These are phyloP conservation scores for Drosophila equinoxialis DNA, from an alignment of 1,140 invertebrate genomes.

Conservation along the genomic window DNA sequence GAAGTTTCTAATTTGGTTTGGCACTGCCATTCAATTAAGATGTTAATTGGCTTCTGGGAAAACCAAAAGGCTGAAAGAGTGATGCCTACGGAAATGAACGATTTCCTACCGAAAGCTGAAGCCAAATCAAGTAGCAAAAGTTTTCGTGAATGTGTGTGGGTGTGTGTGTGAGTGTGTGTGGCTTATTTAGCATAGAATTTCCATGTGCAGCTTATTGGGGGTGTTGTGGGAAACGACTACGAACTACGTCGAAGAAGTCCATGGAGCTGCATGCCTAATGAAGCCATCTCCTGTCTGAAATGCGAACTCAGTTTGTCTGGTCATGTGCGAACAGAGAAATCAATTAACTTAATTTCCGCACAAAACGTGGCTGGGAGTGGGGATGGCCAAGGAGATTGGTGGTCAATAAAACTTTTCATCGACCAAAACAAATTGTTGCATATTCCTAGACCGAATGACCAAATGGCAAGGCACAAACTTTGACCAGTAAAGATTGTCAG, in stretches of 20 bases:
- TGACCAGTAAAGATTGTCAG: constrained; percentile 28
- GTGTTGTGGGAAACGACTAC: not conserved
- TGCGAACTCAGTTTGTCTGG: constrained; percentile 56
- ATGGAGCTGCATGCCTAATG: constrained; percentile 77
- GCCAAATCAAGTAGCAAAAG: constrained; percentile 75
- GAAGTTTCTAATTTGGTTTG: constrained; percentile 35
- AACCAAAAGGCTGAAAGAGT: constrained; percentile 33
- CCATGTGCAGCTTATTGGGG: constrained; percentile 41
- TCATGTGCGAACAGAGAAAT: constrained; percentile 81
- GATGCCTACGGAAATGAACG: constrained; percentile 56
- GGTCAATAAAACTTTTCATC: constrained; percentile 77
- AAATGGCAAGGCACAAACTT: constrained; percentile 47
- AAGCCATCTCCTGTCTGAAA: constrained; percentile 53
- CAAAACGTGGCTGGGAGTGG: constrained; percentile 54
- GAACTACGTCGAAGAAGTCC: constrained; percentile 25
- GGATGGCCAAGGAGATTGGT: constrained; percentile 1
- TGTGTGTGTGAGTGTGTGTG: constrained; percentile 10
- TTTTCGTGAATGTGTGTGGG: constrained; percentile 33
- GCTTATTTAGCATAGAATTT: constrained; percentile 65
- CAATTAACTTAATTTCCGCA: constrained; percentile 83
- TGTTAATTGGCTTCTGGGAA: constrained; percentile 61
- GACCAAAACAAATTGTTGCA: constrained; percentile 58
- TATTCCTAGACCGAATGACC: constrained; percentile 39
- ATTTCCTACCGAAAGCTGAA: constrained; percentile 58
- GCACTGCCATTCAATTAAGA: constrained; percentile 73